A percentile compares a stretch with the other conserved stretches of the same genome.
These are phyloP conservation scores for Tetraodon nigroviridis DNA, from an alignment of 2,113 vertebrate genomes.

Conservation along the genomic window DNA sequence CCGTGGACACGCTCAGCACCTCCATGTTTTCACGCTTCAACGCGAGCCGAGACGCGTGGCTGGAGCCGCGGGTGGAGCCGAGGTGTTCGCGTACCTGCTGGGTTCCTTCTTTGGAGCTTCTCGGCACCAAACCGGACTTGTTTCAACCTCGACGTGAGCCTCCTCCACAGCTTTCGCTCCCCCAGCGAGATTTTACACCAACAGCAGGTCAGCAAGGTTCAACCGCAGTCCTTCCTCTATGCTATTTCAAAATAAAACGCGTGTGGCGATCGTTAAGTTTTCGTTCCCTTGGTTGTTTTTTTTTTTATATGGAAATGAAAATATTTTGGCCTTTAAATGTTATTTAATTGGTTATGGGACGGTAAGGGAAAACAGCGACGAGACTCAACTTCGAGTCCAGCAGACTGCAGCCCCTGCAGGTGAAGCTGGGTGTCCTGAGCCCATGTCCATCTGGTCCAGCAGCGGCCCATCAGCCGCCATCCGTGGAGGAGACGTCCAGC, in stretches of 20 bases:
- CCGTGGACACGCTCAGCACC: constrained; percentile 44
- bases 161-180: constrained; percentile 63
- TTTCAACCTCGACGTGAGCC: constrained; percentile 35
- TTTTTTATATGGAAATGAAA: not conserved
- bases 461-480: too few relatives aligned
- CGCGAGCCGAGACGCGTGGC: not conserved
- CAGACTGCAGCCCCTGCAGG: too few relatives aligned
- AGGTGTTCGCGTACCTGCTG: constrained; percentile 46
- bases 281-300: not conserved
- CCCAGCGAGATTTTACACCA: constrained; percentile 64
- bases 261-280: not conserved
- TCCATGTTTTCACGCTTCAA: constrained; percentile 45
- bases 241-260: not conserved
- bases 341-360: too few relatives aligned
- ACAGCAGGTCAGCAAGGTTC: constrained; percentile 22
- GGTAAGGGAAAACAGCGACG: too few relatives aligned
- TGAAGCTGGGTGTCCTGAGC: too few relatives aligned
- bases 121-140: constrained; percentile 42
- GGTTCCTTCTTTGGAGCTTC: constrained; percentile 36
- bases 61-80: not conserved
- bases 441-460: too few relatives aligned
- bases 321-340: too few relatives aligned
- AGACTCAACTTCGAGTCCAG: too few relatives aligned
- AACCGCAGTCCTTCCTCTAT: not conserved
- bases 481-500: too few relatives aligned